These are phyloP conservation scores for Tretioscincus oriximinensis DNA, from an alignment of 2,113 vertebrate genomes.

Conservation along the genomic window DNA sequence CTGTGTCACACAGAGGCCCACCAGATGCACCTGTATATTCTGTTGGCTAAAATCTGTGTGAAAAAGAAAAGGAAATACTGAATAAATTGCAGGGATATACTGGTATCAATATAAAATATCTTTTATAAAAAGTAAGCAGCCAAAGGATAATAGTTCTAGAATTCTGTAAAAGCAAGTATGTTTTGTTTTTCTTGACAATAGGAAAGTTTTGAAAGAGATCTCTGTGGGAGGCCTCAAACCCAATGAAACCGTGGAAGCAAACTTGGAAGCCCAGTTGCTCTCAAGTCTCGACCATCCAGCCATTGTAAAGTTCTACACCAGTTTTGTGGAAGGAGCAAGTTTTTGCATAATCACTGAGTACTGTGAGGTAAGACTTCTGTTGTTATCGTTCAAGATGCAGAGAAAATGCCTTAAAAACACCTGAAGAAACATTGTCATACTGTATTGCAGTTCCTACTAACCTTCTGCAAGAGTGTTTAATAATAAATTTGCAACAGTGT, in stretches of 20 bases:
- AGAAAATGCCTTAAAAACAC: too few relatives aligned
- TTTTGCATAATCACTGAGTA: slow-evolving; percentile 89
- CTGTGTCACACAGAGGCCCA: too few relatives aligned
- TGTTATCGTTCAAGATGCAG: slow-evolving; percentile 4
- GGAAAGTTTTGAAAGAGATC: slow-evolving; percentile 87
- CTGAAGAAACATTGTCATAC: slow-evolving; percentile 1
- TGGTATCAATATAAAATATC: background rate
- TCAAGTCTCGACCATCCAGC: slow-evolving; percentile 83
- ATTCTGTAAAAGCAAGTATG: background rate
- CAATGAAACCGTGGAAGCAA: slow-evolving; percentile 83
- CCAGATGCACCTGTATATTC: too few relatives aligned
- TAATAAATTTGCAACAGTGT: slow-evolving; percentile 7
- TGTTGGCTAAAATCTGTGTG: background rate
- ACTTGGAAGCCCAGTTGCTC: slow-evolving; percentile 82
- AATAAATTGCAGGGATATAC: background rate
- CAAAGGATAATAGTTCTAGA: background rate
- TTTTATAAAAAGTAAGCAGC: background rate
- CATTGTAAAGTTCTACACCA: slow-evolving; percentile 83
- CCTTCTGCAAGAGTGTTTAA: background rate
- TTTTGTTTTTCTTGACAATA: slow-evolving; percentile 53
- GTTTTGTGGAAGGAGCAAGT: slow-evolving; percentile 79
- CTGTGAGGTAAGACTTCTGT: slow-evolving; percentile 79
- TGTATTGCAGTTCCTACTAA: background rate
- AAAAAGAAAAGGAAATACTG: background rate
- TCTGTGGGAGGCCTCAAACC: slow-evolving; percentile 78